Evolutionary conservation across 2,888 invertebrate species (phyloP).

Genomic region (Strigamia crassipes): DNA sequence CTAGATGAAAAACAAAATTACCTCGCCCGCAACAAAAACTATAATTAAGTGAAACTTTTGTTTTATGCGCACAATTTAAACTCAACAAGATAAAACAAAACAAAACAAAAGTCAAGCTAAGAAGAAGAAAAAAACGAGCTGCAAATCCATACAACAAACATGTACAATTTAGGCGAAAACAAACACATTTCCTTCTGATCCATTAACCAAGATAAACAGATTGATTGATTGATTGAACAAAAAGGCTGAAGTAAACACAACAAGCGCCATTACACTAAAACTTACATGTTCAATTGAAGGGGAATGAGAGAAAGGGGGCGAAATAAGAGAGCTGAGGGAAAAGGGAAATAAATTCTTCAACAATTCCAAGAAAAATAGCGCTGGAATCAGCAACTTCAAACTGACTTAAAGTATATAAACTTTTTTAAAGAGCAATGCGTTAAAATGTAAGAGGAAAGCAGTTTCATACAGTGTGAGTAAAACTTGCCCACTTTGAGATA

Average conservation of each 20-base stretch:
- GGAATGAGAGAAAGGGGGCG: background rate
- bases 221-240: background rate
- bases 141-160: background rate
- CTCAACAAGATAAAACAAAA: too few species aligned
- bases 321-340: background rate
- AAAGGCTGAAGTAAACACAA: conserved; percentile 10
- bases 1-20: too few species aligned
- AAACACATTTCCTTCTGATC: background rate
- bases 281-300: background rate
- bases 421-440: conserved; percentile 10
- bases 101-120: background rate
- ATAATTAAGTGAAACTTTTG: too few species aligned
- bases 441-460: conserved; percentile 3
- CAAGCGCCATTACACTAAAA: conserved; percentile 10
- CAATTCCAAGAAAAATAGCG: conserved; percentile 2
- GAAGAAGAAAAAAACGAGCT: background rate
- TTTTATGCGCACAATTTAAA: background rate
- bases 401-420: conserved; percentile 1
- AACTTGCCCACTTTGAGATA: background rate
- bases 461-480: background rate
- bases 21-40: too few species aligned
- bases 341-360: conserved; percentile 1
- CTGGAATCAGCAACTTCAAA: background rate
- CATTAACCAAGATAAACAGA: conserved; percentile 3
- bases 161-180: background rate